These are phyloP conservation scores for Labeo catla DNA, from an alignment of 2,113 vertebrate genomes.

Conservation along the genomic window DNA sequence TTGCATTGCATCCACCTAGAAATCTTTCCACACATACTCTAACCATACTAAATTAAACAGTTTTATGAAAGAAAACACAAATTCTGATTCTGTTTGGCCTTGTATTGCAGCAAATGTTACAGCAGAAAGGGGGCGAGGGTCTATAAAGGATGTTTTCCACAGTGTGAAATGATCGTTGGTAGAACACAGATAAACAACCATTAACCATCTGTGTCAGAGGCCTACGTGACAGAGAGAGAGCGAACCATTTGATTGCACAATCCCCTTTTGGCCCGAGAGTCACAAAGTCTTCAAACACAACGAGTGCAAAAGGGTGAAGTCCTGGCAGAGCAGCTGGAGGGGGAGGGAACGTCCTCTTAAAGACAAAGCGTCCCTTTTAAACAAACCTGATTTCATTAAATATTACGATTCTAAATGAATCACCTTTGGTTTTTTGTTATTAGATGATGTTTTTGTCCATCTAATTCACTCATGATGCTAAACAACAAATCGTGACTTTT, in stretches of 20 bases:
- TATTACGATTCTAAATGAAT: not conserved
- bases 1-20: no score
- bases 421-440: not conserved
- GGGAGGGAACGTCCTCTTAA: slow-evolving; percentile 65
- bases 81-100: not conserved
- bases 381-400: not conserved
- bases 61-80: not conserved
- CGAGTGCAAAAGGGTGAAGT: slow-evolving; percentile 67
- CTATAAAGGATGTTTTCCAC: slow-evolving; percentile 20
- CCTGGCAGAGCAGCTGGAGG: slow-evolving; percentile 67
- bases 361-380: slow-evolving; percentile 56
- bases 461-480: not conserved
- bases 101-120: not conserved
- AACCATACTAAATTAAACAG: not conserved
- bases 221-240: slow-evolving; percentile 67
- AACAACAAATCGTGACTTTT: not conserved
- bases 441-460: not conserved
- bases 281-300: slow-evolving; percentile 67
- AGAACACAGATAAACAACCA: slow-evolving; percentile 65
- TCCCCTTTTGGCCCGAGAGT: slow-evolving; percentile 56
- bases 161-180: slow-evolving; percentile 57
- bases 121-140: not conserved
- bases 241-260: slow-evolving; percentile 66
- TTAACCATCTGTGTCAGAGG: slow-evolving; percentile 58
- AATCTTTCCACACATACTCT: not conserved